These are phyloP conservation scores for Protobothrops flavoviridis DNA, from an alignment of 2,113 vertebrate genomes.

Conservation along the genomic window DNA sequence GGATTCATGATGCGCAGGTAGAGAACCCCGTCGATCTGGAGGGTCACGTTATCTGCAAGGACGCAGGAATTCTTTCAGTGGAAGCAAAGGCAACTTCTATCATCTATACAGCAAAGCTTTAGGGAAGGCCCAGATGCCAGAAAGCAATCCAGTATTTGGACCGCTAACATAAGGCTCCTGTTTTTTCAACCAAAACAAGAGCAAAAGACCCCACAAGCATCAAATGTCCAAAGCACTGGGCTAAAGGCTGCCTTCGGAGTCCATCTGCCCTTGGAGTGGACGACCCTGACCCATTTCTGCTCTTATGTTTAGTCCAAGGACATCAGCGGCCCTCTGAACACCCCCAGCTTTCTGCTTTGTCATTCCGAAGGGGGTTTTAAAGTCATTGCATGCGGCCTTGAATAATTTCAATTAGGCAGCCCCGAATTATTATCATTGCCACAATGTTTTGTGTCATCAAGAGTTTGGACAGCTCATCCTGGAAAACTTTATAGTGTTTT, in stretches of 20 bases:
- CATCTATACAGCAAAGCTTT: rapidly evolving
- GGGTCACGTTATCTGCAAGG: slow-evolving; percentile 88
- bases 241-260: neutral
- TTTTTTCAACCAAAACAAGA: neutral
- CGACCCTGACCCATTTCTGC: neutral
- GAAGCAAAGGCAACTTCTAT: neutral
- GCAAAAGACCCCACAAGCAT: neutral
- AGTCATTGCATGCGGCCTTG: neutral
- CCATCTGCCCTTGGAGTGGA: neutral
- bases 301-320: neutral
- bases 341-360: neutral
- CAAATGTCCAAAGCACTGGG: neutral
- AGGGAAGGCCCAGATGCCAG: neutral
- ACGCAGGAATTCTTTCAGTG: neutral
- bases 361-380: neutral
- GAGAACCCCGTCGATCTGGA: slow-evolving; percentile 96
- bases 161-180: neutral
- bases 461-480: neutral
- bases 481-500: no score
- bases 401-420: neutral
- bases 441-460: neutral
- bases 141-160: neutral
- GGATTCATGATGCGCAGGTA: slow-evolving; percentile 92
- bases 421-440: neutral
- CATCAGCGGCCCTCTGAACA: neutral